Base-by-base conservation (phyloP, 2,888 invertebrate species). In the Tachina fera region DNA sequence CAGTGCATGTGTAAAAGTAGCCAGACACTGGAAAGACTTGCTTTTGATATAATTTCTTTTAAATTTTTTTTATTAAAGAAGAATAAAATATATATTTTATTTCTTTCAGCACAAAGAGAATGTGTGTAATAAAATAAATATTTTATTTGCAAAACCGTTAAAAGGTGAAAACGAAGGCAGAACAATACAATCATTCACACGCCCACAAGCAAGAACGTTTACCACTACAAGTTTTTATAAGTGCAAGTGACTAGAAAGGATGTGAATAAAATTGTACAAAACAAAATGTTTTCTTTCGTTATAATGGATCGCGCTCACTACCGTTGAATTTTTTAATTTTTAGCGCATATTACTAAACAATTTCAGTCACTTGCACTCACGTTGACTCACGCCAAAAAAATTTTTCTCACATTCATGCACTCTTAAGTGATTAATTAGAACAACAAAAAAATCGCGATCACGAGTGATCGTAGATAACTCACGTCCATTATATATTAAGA, bases 191-290 rank as follows among this genome's bases (percentile, higher is more conserved):
- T 39, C 39, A 60, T 14, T 4, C 53, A 53, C 22, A 53, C 11
- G 4, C 19, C 10, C 11, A 11, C 19, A 53, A 11, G 19, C 19
- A 53, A 5, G 1, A 19, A 60, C 14, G 41, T 1, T 39, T 9
- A 13, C 39, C n/a, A 61, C 16, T 61, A 41, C 39, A 41, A 31
- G 31, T 31, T 31, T 41, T n/a, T 61, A 16, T 16, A 16, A 61
- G 31, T 31, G 31, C 10, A 13, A 11, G 39, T 9, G n/a, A 68
- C 8, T 51, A 13, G 13, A 68, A 51, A 51, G 16, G 9, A 51
- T 68, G 51, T 68, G 16, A 51, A 51, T 68, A 51, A 53, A 68
- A n/a, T n/a, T n/a, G n/a, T n/a, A n/a, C n/a, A n/a, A n/a, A n/a
- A n/a, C n/a, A n/a, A n/a, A n/a, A n/a, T n/a, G n/a, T n/a, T n/a